Evolutionary conservation across 2,888 invertebrate species (phyloP), one percentile per base, ranked within the genome.

Genomic region (Mesopsocus fuscifrons): DNA sequence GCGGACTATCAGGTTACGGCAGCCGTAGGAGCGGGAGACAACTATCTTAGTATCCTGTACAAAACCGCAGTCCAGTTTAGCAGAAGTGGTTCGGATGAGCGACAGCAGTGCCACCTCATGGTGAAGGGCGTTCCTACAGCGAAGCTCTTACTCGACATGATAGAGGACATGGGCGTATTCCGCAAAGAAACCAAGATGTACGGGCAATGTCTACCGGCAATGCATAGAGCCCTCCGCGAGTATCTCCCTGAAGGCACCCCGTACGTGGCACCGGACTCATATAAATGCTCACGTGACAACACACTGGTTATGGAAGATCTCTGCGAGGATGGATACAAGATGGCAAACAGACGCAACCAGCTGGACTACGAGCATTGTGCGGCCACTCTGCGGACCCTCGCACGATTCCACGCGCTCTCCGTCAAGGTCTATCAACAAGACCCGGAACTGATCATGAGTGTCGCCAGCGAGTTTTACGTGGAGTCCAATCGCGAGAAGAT

Each of bases 351-450:
- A 42, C 48, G 43, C 35, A 4, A 47, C 2, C 41, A 52, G 5
- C 50, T 56, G 42, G 55, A 55, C 44, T 51, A 48, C 21, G 53
- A 55, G 1, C 56, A 57, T 30, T 52, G 53, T 38, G 22, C 45
- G 1, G 30, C 49, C 33, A 32, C 49, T 41, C 13, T 56, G 13
- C 46, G 41, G 22, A 38, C 51, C 2, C 46, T 59, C 9, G 53
- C 55, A 1, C 48, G 46, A 4, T 51, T 57, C 20, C 59, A 59
- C 45, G 54, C 59, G 15, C 48, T 53, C 18, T 57, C 57, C 1
- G 48, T 57, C 38, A 49, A 52, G 1, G 43, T 52, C 6, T 54
- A 58, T 30, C 51, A 56, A 32, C 53, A 50, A 42, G 47, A 54
- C 2, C 49, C 47, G 15, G 34, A 45, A 6, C 4, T 38, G 20